phyloP scores from a whole-genome alignment of 2,888 invertebrate species.

The Yponomeuta evonymella region DNA sequence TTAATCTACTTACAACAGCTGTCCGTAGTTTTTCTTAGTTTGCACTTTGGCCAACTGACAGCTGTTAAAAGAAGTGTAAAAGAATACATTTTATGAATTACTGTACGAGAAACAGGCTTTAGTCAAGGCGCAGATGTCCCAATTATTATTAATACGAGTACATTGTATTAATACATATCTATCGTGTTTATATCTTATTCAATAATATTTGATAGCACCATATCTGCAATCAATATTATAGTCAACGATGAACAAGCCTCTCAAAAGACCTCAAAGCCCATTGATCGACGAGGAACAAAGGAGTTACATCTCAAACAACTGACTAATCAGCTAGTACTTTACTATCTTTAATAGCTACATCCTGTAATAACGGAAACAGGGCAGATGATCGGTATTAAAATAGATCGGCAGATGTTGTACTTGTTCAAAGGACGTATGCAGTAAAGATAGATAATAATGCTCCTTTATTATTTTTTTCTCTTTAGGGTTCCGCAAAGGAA shows the following conservation, averaged over 20 bases:
- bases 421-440: slow-evolving; percentile 36
- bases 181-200: too few relatives aligned
- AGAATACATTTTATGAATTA: too few relatives aligned
- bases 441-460: slow-evolving; percentile 53
- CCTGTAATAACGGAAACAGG: slow-evolving; percentile 23
- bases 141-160: too few relatives aligned
- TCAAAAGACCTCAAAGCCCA: background rate
- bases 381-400: slow-evolving; percentile 42
- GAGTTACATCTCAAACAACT: background rate
- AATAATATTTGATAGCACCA: background rate
- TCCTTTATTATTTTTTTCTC: slow-evolving; percentile 25
- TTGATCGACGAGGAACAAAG: slow-evolving; percentile 5
- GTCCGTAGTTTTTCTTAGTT: too few relatives aligned
- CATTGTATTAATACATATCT: too few relatives aligned
- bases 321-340: background rate
- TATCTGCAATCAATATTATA: background rate
- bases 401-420: slow-evolving; percentile 52
- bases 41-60: too few relatives aligned
- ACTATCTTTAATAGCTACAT: slow-evolving; percentile 1
- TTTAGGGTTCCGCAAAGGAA: background rate
- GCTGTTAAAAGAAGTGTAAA: too few relatives aligned
- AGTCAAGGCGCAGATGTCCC: too few relatives aligned
- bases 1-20: too few relatives aligned
- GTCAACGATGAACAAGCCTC: background rate
- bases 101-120: too few relatives aligned